These are phyloP conservation scores for Sesia bembeciformis DNA, from an alignment of 2,888 invertebrate species.

Conservation along the genomic window DNA sequence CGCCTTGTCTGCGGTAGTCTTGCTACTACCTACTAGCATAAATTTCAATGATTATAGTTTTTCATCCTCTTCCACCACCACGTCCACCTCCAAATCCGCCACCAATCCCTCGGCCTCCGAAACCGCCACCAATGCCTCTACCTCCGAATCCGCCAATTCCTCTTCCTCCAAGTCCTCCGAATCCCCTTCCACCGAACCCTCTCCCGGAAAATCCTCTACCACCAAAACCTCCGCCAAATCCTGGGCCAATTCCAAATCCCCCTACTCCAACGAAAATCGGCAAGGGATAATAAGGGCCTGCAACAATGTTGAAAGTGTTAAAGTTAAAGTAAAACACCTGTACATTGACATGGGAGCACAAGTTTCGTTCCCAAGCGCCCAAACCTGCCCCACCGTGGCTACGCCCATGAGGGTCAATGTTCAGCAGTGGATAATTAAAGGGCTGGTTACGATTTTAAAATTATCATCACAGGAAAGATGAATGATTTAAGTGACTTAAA, in stretches of 20 bases:
- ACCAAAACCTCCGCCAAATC: conserved; percentile 18
- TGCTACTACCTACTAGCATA: no score
- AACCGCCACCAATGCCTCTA: conserved; percentile 11
- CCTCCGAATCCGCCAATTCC: conserved; percentile 13
- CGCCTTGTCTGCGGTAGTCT: no score
- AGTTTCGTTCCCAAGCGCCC: not conserved
- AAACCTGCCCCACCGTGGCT: no score
- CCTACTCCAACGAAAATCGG: conserved; percentile 27
- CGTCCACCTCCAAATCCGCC: conserved; percentile 10
- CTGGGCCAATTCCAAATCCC: conserved; percentile 14
- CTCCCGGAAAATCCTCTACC: conserved; percentile 27
- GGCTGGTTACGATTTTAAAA: no score
- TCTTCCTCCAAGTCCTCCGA: conserved; percentile 19
- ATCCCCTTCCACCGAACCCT: conserved; percentile 25
- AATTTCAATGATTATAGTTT: not conserved
- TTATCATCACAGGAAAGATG: no score
- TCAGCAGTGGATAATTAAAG: no score
- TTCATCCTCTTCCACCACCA: conserved; percentile 6
- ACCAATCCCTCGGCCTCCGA: conserved; percentile 18
- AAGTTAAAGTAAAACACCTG: no score
- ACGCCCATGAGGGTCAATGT: no score
- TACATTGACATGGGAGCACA: no score
- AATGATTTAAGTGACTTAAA: no score
- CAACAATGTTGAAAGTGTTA: not conserved
- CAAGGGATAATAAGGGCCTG: conserved; percentile 22